Evolutionary conservation across 64 coral and sea anemone species (phyloP), one percentile per base, ranked within the genome.

Genomic region (Exaiptasia diaphana): DNA sequence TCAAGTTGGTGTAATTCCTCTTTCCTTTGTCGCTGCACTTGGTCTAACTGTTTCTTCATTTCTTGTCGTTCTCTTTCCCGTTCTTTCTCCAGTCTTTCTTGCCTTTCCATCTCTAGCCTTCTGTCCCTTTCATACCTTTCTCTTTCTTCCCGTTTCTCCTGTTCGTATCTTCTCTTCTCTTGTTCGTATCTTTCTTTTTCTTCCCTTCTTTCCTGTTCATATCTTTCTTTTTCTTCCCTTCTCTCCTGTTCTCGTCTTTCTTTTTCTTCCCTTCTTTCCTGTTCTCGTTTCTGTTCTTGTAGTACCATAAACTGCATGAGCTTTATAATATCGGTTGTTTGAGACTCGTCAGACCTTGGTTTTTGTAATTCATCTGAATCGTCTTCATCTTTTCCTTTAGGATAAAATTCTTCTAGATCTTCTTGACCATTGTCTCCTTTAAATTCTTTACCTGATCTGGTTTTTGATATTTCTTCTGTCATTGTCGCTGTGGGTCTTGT

Each of bases 21-120:
- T 28, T 41, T 57, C 23, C 52, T 79, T 57, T 57, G n/a, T 18
- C 41, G 50, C 35, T 61, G n/a, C n/a, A n/a, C n/a, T n/a, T n/a
- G n/a, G n/a, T n/a, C n/a, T n/a, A n/a, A n/a, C n/a, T n/a, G n/a
- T n/a, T n/a, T n/a, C n/a, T n/a, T n/a, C n/a, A n/a, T n/a, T 75
- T 75, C 23, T 39, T 49, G 23, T 70, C 67, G 31, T 33, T 70
- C 67, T 38, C 5, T 38, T 35, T n/a, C 28, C 22, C 67, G 67
- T 70, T 70, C 67, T 70, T 70, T 40, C 35, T 70, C 67, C 67
- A 39, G 67, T 70, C 67, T 70, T 70, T 70, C 67, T 13, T 70
- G 40, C 6, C 43, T 46, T 46, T 46, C 43, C 43, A 46, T 46
- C 43, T 46, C 43, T 46, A 46, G 43, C 43, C 43, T 46, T 46